Percentiles rank a stretch among this genome's conserved stretches.
Conservation (phyloP, 2,888 invertebrate species). For the Pseudococcus longispinus region DNA sequence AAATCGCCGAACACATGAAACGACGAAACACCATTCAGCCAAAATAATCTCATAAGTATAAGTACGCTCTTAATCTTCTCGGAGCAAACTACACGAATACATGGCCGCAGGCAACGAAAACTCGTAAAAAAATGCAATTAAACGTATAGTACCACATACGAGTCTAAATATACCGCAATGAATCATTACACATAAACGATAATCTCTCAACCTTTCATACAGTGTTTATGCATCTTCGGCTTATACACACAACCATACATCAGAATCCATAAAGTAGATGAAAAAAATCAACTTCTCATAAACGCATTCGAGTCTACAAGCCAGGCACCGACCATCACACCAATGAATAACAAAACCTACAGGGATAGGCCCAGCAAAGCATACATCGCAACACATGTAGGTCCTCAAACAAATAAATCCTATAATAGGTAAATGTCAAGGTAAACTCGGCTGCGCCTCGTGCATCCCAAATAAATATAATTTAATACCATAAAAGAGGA, state of each 20-base stretch:
- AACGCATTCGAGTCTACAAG: neutral
- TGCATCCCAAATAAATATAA: slow-evolving; percentile 20
- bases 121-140: slow-evolving; percentile 28
- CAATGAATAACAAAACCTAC: neutral
- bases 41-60: neutral
- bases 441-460: neutral
- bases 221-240: neutral
- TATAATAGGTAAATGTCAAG: slow-evolving; percentile 26
- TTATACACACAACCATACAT: neutral
- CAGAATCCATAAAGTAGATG: neutral
- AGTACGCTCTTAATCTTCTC: neutral
- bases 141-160: neutral
- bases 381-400: neutral
- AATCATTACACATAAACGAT: slow-evolving; percentile 7
- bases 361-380: too few species aligned
- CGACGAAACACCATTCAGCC: neutral
- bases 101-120: neutral
- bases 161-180: slow-evolving; percentile 9
- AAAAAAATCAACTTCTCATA: slow-evolving; percentile 2
- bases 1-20: neutral
- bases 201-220: neutral
- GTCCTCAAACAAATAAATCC: slow-evolving; percentile 8
- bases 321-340: neutral
- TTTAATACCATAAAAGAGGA: neutral
- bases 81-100: neutral